A percentile compares a stretch with the other conserved stretches of the same genome.
These are phyloP conservation scores for Papilio machaon DNA, from an alignment of 1,140 invertebrate genomes.

Conservation along the genomic window DNA sequence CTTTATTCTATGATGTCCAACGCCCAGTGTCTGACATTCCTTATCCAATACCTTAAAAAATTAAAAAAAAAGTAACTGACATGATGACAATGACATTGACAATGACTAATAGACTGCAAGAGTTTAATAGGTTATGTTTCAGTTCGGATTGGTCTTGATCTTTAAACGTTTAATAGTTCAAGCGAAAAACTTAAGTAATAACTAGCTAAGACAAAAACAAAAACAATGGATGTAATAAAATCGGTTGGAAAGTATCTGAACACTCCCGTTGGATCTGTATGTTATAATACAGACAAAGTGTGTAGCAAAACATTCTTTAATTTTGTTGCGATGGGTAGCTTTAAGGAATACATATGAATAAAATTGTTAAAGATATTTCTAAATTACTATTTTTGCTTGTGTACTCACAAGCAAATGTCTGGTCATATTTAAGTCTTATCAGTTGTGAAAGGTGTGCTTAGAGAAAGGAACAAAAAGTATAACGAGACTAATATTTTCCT, in stretches of 20 bases:
- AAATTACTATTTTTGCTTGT: too few relatives aligned
- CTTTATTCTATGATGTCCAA: too few relatives aligned
- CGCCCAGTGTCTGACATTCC: too few relatives aligned
- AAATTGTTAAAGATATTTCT: neutral
- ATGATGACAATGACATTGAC: neutral
- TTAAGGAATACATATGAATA: neutral
- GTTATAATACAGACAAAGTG: constrained; percentile 76
- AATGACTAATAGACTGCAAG: neutral
- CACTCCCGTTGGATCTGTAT: constrained; percentile 63
- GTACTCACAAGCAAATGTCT: too few relatives aligned
- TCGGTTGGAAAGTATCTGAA: constrained; percentile 70
- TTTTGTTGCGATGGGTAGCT: neutral
- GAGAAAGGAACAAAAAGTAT: neutral
- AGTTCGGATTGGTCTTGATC: neutral
- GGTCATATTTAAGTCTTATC: too few relatives aligned
- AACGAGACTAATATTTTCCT: too few relatives aligned
- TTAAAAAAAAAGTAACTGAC: too few relatives aligned
- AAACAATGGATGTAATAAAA: constrained; percentile 67
- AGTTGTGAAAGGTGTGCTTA: neutral
- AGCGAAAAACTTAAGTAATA: constrained; percentile 49
- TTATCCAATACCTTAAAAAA: too few relatives aligned
- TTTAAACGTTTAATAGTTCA: constrained; percentile 1
- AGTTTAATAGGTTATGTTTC: constrained; percentile 11
- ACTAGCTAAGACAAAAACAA: neutral
- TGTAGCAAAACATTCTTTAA: constrained; percentile 15